These are phyloP conservation scores for Stenoptilia bipunctidactyla DNA, from an alignment of 2,888 invertebrate genomes.

Conservation along the genomic window DNA sequence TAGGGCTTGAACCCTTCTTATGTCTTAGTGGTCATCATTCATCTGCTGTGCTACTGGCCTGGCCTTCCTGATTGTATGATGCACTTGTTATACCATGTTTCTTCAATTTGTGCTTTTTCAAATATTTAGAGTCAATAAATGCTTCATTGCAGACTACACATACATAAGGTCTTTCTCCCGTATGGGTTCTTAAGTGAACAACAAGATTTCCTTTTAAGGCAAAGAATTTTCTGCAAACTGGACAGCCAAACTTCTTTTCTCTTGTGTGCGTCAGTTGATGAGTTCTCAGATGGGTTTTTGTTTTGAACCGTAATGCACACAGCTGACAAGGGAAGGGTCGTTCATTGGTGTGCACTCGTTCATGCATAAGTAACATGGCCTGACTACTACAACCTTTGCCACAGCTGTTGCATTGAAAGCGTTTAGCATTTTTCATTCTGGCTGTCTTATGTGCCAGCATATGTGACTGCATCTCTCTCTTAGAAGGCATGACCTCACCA, in stretches of 20 bases:
- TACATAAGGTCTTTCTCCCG: constrained; percentile 60
- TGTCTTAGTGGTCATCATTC: too few relatives aligned
- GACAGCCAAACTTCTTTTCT: constrained; percentile 65
- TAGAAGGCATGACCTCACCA: constrained; percentile 43
- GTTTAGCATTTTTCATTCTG: constrained; percentile 33
- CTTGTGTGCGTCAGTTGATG: constrained; percentile 64
- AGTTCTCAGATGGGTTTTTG: constrained; percentile 60
- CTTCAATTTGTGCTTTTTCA: constrained; percentile 62
- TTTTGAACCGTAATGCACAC: constrained; percentile 56
- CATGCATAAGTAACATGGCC: constrained; percentile 64
- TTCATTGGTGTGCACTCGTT: constrained; percentile 62
- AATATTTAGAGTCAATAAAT: constrained; percentile 66
- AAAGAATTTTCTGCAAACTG: constrained; percentile 66
- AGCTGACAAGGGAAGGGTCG: constrained; percentile 56
- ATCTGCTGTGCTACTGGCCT: too few relatives aligned
- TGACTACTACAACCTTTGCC: constrained; percentile 58
- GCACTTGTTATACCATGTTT: constrained; percentile 54
- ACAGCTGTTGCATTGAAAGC: constrained; percentile 55
- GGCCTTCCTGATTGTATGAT: constrained; percentile 46
- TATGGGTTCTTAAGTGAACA: constrained; percentile 62
- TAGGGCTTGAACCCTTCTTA: too few relatives aligned
- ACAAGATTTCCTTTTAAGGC: constrained; percentile 63
- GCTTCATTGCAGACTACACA: constrained; percentile 57
- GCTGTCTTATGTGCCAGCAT: constrained; percentile 33
- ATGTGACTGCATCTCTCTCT: constrained; percentile 43